These are phyloP conservation scores for Crocidura indochinensis DNA, from an alignment of 2,797 vertebrate genomes.

Conservation along the genomic window DNA sequence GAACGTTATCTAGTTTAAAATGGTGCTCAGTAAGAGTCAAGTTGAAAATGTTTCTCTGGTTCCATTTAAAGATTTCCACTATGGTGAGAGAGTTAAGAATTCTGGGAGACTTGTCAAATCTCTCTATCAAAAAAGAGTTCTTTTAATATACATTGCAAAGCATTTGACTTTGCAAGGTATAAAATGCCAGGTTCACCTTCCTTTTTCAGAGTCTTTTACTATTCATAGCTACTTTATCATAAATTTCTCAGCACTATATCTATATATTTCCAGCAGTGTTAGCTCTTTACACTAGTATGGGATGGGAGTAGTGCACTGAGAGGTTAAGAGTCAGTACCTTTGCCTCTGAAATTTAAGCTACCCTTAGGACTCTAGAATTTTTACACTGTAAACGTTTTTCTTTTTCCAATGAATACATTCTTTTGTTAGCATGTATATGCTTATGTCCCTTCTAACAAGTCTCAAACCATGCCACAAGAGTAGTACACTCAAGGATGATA, in stretches of 20 bases:
- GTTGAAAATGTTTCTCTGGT: constrained; percentile 81
- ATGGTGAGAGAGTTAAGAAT: constrained; percentile 77
- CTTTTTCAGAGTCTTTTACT: constrained; percentile 74
- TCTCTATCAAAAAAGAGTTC: constrained; percentile 65
- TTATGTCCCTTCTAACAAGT: background rate
- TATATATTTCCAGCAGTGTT: constrained; percentile 34
- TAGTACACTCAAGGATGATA: background rate
- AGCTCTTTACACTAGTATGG: constrained; percentile 21
- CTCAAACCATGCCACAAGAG: too few species aligned
- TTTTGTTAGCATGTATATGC: background rate
- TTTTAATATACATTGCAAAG: constrained; percentile 78
- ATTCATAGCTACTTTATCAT: constrained; percentile 70
- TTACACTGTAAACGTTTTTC: constrained; percentile 9
- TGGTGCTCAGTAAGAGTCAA: constrained; percentile 75
- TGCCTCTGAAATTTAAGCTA: background rate
- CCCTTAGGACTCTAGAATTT: background rate
- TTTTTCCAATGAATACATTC: background rate
- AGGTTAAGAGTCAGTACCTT: background rate
- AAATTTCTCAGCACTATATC: constrained; percentile 22
- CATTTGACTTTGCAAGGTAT: constrained; percentile 79
- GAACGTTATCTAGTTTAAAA: constrained; percentile 54
- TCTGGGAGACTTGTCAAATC: constrained; percentile 82
- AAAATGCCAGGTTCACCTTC: constrained; percentile 79
- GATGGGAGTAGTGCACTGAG: background rate
- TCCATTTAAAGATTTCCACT: constrained; percentile 81